Evolutionary conservation across 2,113 vertebrate species (phyloP).

Genomic region (Melospiza georgiana): DNA sequence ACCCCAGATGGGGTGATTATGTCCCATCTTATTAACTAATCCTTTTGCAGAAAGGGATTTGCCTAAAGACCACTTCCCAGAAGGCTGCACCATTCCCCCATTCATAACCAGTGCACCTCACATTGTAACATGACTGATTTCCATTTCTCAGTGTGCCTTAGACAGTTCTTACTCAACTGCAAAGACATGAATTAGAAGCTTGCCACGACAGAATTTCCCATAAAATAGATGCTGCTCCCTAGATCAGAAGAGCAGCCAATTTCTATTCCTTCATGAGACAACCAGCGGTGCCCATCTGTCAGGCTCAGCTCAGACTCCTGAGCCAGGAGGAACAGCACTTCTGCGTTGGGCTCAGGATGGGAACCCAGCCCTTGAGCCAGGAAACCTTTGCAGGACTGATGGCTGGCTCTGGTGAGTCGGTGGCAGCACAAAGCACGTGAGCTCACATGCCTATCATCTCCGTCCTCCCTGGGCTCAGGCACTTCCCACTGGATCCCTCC

Average conservation of each 20-base stretch:
- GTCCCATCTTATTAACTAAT: constrained; percentile 65
- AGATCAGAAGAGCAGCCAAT: not conserved
- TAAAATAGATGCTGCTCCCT: not conserved
- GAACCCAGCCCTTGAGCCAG: accelerated
- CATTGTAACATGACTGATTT: not conserved
- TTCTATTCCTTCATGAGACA: not conserved
- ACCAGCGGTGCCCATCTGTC: not conserved
- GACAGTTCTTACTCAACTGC: not conserved
- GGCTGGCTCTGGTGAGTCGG: not conserved
- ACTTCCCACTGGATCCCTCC: not conserved
- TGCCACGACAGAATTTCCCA: not conserved
- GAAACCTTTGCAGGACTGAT: accelerated
- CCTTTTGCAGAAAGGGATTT: constrained; percentile 54
- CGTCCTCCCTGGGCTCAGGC: not conserved
- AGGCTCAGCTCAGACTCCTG: not conserved
- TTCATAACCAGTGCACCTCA: not conserved
- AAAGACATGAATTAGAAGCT: not conserved
- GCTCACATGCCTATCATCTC: not conserved
- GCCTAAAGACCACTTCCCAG: constrained; percentile 15
- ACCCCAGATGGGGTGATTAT: constrained; percentile 23
- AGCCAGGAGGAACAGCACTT: not conserved
- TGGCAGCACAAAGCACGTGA: accelerated
- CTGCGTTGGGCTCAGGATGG: not conserved
- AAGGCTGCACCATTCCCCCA: not conserved
- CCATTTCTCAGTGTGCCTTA: not conserved